Evolutionary conservation across 2,888 invertebrate species (phyloP).

Genomic region (Resseliella maxima): DNA sequence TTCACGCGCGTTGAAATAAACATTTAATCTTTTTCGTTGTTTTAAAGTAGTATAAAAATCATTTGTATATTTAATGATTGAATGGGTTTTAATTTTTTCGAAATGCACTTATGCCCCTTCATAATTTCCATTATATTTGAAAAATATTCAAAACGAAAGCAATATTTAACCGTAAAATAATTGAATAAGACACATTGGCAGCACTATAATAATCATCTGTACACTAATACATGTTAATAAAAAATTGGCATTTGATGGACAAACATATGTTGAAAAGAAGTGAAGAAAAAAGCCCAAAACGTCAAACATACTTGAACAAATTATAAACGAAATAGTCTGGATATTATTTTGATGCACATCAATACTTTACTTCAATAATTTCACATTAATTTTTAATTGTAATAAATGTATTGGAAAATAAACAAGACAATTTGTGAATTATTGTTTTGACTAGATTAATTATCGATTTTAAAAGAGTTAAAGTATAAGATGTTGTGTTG

Average conservation of each 20-base stretch:
- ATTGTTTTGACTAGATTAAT: not conserved
- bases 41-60: too few relatives aligned
- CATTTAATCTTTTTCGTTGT: not conserved
- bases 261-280: slow-evolving; percentile 34
- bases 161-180: too few relatives aligned
- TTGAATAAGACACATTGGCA: not conserved
- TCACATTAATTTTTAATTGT: not conserved
- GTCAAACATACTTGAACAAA: not conserved
- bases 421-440: not conserved
- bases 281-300: not conserved
- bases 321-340: not conserved
- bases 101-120: too few relatives aligned
- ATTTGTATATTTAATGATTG: too few relatives aligned
- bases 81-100: too few relatives aligned
- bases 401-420: not conserved
- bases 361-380: too few relatives aligned
- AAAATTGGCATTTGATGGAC: not conserved
- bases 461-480: not conserved
- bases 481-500: slow-evolving; percentile 18
- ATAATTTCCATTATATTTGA: too few relatives aligned
- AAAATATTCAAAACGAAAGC: too few relatives aligned
- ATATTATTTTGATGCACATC: not conserved
- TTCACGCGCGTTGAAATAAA: not conserved
- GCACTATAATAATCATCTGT: not conserved
- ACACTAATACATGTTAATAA: not conserved